phyloP scores from a whole-genome alignment of 2,888 invertebrate species.

The Laspeyria flexula region DNA sequence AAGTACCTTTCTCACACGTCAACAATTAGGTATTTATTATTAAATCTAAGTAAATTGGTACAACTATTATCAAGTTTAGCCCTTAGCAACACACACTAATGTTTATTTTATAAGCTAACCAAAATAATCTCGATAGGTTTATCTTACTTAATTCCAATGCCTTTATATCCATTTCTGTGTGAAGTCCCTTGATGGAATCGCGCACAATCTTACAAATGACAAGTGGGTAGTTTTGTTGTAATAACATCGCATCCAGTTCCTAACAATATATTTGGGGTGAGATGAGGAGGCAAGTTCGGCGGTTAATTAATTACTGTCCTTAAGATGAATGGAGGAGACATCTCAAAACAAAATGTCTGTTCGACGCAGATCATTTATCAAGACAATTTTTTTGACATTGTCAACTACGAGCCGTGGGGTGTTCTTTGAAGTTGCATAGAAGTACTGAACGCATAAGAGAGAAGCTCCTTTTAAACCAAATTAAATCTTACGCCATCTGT shows the following conservation, averaged over 20 bases:
- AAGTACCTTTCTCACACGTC: too few relatives aligned
- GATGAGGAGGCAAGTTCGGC: conserved; percentile 45
- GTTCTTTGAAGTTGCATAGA: conserved; percentile 12
- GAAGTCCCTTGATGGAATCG: background rate
- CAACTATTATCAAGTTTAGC: too few relatives aligned
- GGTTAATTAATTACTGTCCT: conserved; percentile 64
- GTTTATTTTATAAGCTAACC: too few relatives aligned
- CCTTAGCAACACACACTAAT: too few relatives aligned
- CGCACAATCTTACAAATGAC: conserved; percentile 4
- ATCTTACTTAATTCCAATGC: background rate
- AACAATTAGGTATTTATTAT: too few relatives aligned
- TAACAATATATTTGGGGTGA: conserved; percentile 52
- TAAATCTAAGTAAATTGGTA: too few relatives aligned
- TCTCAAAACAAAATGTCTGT: conserved; percentile 61
- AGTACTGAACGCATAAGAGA: background rate
- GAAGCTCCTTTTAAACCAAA: too few relatives aligned
- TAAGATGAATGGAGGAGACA: conserved; percentile 62
- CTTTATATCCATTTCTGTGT: background rate
- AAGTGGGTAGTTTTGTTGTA: conserved; percentile 41
- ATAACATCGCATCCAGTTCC: conserved; percentile 41
- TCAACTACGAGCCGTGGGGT: conserved; percentile 4
- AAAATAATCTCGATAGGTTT: too few relatives aligned
- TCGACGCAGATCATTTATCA: conserved; percentile 53
- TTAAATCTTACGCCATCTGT: too few relatives aligned
- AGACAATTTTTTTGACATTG: conserved; percentile 38